Evolutionary conservation across 2,888 invertebrate genomes (phyloP).

Genomic region (Drosophila melanocephala): DNA sequence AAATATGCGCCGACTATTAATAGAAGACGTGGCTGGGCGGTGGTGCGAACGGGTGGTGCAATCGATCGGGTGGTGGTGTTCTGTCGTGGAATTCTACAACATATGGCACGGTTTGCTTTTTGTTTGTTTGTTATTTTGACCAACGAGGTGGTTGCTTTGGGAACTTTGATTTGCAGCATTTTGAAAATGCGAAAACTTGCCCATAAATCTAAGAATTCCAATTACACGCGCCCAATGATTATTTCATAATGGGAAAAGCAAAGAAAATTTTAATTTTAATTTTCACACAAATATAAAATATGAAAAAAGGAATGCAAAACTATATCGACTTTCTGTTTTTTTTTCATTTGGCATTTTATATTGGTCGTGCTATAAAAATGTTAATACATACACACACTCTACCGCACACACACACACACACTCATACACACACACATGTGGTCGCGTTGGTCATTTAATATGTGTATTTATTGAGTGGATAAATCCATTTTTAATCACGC

Average conservation of each 20-base stretch:
- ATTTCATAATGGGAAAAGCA: background rate
- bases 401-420: slow-evolving; percentile 6
- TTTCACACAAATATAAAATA: background rate
- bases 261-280: background rate
- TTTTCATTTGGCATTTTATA: slow-evolving; percentile 9
- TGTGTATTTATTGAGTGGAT: slow-evolving; percentile 47
- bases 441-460: slow-evolving; percentile 19
- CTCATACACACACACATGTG: background rate
- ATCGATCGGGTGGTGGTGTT: slow-evolving; percentile 1
- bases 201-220: background rate
- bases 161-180: slow-evolving; percentile 17
- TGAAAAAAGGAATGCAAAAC: background rate
- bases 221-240: background rate
- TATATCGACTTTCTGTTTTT: background rate
- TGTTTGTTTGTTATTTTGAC: slow-evolving; percentile 6
- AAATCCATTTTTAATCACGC: slow-evolving; percentile 75
- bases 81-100: slow-evolving; percentile 27
- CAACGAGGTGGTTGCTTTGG: slow-evolving; percentile 12
- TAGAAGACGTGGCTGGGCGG: slow-evolving; percentile 18
- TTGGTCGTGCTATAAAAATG: background rate
- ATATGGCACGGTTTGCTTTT: slow-evolving; percentile 18
- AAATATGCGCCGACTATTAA: slow-evolving; percentile 33
- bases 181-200: background rate
- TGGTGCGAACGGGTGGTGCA: background rate
- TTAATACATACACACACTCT: slow-evolving; percentile 3